phyloP scores from a whole-genome alignment of 2,888 invertebrate species.

The Dusona sp. region DNA sequence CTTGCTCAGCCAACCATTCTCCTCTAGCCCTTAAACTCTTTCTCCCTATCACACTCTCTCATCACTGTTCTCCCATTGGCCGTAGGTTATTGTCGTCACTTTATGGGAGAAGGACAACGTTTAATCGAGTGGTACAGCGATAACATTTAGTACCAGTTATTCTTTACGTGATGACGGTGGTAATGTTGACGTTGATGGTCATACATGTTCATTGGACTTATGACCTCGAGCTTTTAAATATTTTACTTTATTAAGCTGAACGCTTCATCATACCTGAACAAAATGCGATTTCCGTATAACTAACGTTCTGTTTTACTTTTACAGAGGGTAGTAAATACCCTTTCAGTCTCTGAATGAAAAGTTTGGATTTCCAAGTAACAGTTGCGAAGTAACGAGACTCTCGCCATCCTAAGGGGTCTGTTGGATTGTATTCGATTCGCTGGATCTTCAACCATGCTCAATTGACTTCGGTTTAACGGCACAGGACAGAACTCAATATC shows the following conservation, averaged over 20 bases:
- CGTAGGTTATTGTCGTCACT: slow-evolving; percentile 72
- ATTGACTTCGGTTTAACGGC: slow-evolving; percentile 65
- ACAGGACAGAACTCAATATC: slow-evolving; percentile 38
- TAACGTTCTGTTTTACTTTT: slow-evolving; percentile 36
- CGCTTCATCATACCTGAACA: slow-evolving; percentile 25
- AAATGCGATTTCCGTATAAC: too few species aligned
- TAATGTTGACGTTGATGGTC: slow-evolving; percentile 39
- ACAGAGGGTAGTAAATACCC: background rate
- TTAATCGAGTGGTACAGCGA: slow-evolving; percentile 77
- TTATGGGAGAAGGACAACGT: slow-evolving; percentile 74
- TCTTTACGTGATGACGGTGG: slow-evolving; percentile 48
- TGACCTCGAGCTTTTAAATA: slow-evolving; percentile 37
- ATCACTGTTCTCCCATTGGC: slow-evolving; percentile 67
- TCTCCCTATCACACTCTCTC: slow-evolving; percentile 36
- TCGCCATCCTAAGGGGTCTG: slow-evolving; percentile 27
- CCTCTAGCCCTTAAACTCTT: slow-evolving; percentile 4
- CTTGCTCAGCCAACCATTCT: slow-evolving; percentile 25
- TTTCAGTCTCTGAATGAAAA: background rate
- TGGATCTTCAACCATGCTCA: slow-evolving; percentile 57
- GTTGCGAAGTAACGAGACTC: slow-evolving; percentile 40
- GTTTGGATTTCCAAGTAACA: slow-evolving; percentile 30
- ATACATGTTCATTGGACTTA: slow-evolving; percentile 45
- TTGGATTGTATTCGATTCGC: slow-evolving; percentile 38
- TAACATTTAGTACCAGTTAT: slow-evolving; percentile 73
- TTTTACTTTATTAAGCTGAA: slow-evolving; percentile 49